Percentiles rank a stretch among this genome's conserved stretches.
phyloP scores from a whole-genome alignment of 2,797 vertebrate genomes.

The Sebastes melanostomus region DNA sequence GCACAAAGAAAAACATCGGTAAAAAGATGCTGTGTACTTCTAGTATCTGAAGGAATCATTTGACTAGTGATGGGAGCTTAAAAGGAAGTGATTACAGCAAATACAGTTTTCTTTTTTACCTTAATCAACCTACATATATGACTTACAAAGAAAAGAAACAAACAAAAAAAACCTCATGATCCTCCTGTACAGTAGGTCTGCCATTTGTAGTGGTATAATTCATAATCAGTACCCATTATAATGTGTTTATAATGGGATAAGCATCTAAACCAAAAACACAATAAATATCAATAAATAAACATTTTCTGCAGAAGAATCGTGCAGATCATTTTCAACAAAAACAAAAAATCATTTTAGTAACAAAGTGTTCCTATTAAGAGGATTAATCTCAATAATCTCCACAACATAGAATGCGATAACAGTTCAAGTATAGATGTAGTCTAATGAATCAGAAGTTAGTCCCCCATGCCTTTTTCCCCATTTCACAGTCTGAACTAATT shows the following conservation, averaged over 20 bases:
- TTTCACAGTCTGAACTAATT: slow-evolving; percentile 80
- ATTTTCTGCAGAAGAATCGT: slow-evolving; percentile 56
- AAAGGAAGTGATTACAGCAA: slow-evolving; percentile 39
- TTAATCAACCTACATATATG: slow-evolving; percentile 14
- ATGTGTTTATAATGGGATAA: slow-evolving; percentile 18
- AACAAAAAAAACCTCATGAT: slow-evolving; percentile 16
- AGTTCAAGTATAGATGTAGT: slow-evolving; percentile 80
- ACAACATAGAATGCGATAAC: slow-evolving; percentile 69
- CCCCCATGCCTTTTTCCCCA: slow-evolving; percentile 52
- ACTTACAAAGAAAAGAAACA: slow-evolving; percentile 20
- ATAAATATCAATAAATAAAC: slow-evolving; percentile 84
- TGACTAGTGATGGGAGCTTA: slow-evolving; percentile 3
- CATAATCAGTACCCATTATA: slow-evolving; percentile 33
- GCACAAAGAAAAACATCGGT: slow-evolving; percentile 9
- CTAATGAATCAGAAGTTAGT: slow-evolving; percentile 67
- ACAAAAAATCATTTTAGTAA: slow-evolving; percentile 62
- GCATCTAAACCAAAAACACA: slow-evolving; percentile 46
- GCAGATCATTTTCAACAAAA: slow-evolving; percentile 45
- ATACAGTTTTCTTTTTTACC: slow-evolving; percentile 30
- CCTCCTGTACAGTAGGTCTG: slow-evolving; percentile 64
- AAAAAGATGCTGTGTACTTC: slow-evolving; percentile 18
- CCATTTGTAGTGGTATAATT: slow-evolving; percentile 50
- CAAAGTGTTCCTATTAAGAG: slow-evolving; percentile 66
- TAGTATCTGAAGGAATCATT: slow-evolving; percentile 6
- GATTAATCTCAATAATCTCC: slow-evolving; percentile 76